Evolutionary conservation across 2,797 vertebrate genomes (phyloP), one percentile per base, ranked within the genome.

Genomic region (Denticeps clupeoides): DNA sequence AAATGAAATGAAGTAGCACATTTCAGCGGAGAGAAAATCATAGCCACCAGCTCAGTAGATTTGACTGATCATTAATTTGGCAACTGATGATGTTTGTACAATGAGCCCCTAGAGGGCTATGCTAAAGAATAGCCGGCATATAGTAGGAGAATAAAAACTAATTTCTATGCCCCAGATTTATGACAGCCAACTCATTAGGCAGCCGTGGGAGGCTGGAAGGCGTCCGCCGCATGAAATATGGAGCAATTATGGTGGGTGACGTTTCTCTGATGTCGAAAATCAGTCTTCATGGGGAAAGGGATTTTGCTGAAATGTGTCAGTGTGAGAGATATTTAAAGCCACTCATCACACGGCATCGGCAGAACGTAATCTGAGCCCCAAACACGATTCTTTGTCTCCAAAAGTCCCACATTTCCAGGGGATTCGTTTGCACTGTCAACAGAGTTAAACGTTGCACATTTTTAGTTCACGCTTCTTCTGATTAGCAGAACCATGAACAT

Each of bases 231-330:
- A 50, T 51, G 38, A 57, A 54, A 22, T 51, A 41, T 41, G 45
- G 22, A 46, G 48, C 51, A 62, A 58, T 60, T 59, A 51, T 53
- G 45, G 22, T 49, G 56, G 45, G 32, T 47, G 29, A 45, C 53
- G 27, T 21, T 33, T 41, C 35, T 52, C 28, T 45, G 53, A 56
- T 56, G 58, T 54, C 37, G 46, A 45, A 46, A 56, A 67, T 32
- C 41, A 26, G 43, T 37, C 26, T 60, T 46, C 40, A 51, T 51
- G 48, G 27, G 44, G 55, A 37, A 16, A 26, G 12, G 27, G 22
- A 42, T 26, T 45, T n/a, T 44, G 5, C 18, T 33, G 42, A 12
- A 16, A 19, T 45, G 28, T 31, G 37, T 45, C 18, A 23, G 8
- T 13, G 24, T 27, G 23, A 49, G 41, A 31, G 42, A 26, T 33